phyloP scores from a whole-genome alignment of 2,888 invertebrate species.

The Synergus umbraculus region DNA sequence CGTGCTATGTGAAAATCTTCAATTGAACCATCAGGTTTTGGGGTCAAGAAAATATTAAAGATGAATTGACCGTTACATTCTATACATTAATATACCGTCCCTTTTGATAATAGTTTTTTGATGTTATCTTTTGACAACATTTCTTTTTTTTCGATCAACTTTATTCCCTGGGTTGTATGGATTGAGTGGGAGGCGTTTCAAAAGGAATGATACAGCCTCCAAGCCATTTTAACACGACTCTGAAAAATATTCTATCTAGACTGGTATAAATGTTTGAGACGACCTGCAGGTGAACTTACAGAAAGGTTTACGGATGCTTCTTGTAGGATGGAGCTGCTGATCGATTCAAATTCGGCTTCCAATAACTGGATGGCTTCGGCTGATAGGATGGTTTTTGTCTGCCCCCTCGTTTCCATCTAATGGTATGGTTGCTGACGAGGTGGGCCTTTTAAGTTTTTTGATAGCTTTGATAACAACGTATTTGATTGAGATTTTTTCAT shows the following conservation, averaged over 20 bases:
- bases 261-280: not conserved
- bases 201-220: slow-evolving; percentile 53
- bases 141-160: slow-evolving; percentile 42
- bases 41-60: no score
- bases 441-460: not conserved
- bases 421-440: not conserved
- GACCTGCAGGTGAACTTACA: not conserved
- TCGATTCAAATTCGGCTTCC: not conserved
- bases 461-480: no score
- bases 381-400: no score
- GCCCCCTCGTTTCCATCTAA: no score
- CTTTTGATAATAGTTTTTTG: not conserved
- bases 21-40: no score
- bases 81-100: no score
- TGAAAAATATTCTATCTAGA: not conserved
- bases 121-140: not conserved
- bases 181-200: slow-evolving; percentile 9
- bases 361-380: not conserved
- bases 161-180: slow-evolving; percentile 40
- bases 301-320: not conserved
- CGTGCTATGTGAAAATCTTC: slow-evolving; percentile 46
- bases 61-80: no score
- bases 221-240: slow-evolving; percentile 10
- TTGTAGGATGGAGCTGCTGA: not conserved
- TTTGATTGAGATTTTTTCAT: no score